Evolutionary conservation across 2,113 vertebrate species (phyloP).

Genomic region (Dasyurus viverrinus): DNA sequence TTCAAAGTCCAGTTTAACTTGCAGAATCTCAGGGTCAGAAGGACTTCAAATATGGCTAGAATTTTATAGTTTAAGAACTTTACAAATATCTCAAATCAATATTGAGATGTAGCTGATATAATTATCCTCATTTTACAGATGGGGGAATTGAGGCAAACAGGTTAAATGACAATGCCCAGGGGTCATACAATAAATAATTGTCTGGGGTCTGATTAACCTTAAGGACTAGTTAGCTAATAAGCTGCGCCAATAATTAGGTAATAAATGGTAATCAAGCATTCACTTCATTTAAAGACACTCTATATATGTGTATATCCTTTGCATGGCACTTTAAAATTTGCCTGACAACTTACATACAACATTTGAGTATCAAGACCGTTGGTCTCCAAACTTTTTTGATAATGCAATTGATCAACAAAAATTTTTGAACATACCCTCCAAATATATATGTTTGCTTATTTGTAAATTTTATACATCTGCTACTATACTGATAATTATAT

Average conservation of each 20-base stretch:
- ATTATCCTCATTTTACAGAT: not conserved
- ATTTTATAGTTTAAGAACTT: not conserved
- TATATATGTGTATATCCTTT: not conserved
- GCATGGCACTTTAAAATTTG: not conserved
- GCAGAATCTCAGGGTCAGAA: not conserved
- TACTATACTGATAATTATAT: not conserved
- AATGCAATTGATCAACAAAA: not conserved
- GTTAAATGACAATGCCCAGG: not conserved
- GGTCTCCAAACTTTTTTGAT: not conserved
- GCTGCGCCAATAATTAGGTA: not conserved
- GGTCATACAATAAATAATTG: not conserved
- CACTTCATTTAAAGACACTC: not conserved
- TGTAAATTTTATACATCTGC: not conserved
- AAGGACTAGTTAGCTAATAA: not conserved
- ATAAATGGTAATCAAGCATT: not conserved
- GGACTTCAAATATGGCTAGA: not conserved
- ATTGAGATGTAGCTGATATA: not conserved
- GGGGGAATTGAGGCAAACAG: not conserved
- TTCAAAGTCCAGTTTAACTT: not conserved
- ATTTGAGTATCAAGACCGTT: not conserved
- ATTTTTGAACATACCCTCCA: not conserved
- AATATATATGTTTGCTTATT: not conserved
- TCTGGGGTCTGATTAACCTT: not conserved
- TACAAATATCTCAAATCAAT: not conserved
- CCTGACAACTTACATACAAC: not conserved